Conservation (phyloP, 2,888 invertebrate species). For the Apodemia hepburni region DNA sequence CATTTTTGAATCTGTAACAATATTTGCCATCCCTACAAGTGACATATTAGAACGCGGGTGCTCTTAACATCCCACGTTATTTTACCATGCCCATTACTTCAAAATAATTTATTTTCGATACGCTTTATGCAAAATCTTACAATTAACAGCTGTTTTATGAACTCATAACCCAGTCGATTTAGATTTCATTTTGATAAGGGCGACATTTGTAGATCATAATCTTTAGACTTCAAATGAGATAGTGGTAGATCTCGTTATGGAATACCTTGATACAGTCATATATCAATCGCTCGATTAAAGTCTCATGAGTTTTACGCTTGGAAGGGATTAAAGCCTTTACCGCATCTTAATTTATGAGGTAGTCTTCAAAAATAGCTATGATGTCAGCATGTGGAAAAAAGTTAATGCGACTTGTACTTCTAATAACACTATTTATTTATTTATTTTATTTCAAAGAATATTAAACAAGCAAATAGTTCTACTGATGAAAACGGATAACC, state of each 20-base stretch:
- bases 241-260: slow-evolving; percentile 1
- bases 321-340: not conserved
- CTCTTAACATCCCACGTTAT: slow-evolving; percentile 52
- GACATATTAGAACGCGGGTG: slow-evolving; percentile 60
- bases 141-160: slow-evolving; percentile 71
- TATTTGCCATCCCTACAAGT: slow-evolving; percentile 37
- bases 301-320: not conserved
- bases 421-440: too few relatives aligned
- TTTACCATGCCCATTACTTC: slow-evolving; percentile 50
- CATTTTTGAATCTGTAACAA: not conserved
- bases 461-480: too few relatives aligned
- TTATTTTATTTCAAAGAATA: too few relatives aligned
- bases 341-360: not conserved
- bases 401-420: too few relatives aligned
- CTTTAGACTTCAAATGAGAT: slow-evolving; percentile 13
- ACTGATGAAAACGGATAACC: too few relatives aligned
- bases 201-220: slow-evolving; percentile 44
- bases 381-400: not conserved
- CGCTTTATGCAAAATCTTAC: slow-evolving; percentile 65
- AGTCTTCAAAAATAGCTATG: not conserved
- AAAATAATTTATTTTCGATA: slow-evolving; percentile 63
- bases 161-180: slow-evolving; percentile 64
- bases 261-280: slow-evolving; percentile 13
- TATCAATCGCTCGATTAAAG: slow-evolving; percentile 10
- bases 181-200: slow-evolving; percentile 73